phyloP scores from a whole-genome alignment of 2,888 invertebrate species.

The Dicyrtomina minuta region DNA sequence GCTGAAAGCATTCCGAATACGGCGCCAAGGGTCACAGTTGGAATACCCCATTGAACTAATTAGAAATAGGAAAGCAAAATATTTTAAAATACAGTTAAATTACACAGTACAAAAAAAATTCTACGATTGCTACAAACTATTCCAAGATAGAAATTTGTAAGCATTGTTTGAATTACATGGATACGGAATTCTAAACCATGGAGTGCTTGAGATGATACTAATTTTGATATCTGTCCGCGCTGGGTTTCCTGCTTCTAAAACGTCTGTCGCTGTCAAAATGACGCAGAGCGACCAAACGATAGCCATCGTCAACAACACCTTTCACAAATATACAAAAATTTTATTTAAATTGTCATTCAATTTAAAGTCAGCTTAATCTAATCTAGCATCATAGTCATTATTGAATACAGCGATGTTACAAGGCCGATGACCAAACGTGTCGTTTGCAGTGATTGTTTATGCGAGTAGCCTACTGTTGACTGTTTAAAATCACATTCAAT shows the following conservation, averaged over 20 bases:
- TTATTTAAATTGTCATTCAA: slow-evolving; percentile 1
- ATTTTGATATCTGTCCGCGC: slow-evolving; percentile 73
- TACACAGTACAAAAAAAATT: slow-evolving; percentile 2
- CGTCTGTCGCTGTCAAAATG: slow-evolving; percentile 67
- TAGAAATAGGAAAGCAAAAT: background rate
- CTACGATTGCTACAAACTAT: background rate
- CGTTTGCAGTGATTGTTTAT: too few species aligned
- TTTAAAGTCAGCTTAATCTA: background rate
- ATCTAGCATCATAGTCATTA: background rate
- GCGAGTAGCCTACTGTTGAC: too few species aligned
- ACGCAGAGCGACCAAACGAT: slow-evolving; percentile 76
- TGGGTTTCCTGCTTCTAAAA: slow-evolving; percentile 66
- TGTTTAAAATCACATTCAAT: too few species aligned
- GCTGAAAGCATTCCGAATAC: slow-evolving; percentile 56
- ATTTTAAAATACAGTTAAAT: background rate
- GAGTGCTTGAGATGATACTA: slow-evolving; percentile 68
- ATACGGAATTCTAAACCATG: slow-evolving; percentile 81
- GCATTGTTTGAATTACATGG: slow-evolving; percentile 62
- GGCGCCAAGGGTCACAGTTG: slow-evolving; percentile 55
- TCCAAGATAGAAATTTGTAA: too few species aligned
- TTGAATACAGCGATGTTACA: too few species aligned
- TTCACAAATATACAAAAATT: too few species aligned
- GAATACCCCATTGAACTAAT: slow-evolving; percentile 57
- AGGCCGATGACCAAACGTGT: too few species aligned
- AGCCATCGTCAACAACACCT: slow-evolving; percentile 74